These are phyloP conservation scores for Hippoglossus stenolepis DNA, from an alignment of 2,113 vertebrate genomes.

Conservation along the genomic window DNA sequence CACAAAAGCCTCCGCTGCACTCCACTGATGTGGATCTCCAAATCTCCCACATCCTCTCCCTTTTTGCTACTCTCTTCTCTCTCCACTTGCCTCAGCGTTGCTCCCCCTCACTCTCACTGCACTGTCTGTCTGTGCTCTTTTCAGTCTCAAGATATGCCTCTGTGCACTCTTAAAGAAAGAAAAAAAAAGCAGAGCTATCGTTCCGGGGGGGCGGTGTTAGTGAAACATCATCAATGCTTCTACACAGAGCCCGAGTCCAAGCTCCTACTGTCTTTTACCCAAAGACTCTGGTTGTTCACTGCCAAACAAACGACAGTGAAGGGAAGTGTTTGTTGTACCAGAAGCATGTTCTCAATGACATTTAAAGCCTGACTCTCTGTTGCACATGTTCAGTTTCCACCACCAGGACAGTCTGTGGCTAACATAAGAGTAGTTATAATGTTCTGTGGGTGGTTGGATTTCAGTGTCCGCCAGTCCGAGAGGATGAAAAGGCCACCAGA, in stretches of 20 bases:
- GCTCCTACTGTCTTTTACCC: not conserved
- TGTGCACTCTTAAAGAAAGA: not conserved
- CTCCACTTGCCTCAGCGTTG: not conserved
- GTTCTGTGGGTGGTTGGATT: not conserved
- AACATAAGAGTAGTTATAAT: not conserved
- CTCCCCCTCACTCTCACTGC: constrained; percentile 4
- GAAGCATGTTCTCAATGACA: not conserved
- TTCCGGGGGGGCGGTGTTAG: constrained; percentile 47
- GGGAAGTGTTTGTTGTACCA: not conserved
- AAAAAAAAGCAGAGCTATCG: constrained; percentile 17
- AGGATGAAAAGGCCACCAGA: no score
- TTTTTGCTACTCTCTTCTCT: not conserved
- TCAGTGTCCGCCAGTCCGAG: not conserved
- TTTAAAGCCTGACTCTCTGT: not conserved
- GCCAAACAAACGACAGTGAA: not conserved
- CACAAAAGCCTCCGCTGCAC: constrained; percentile 29
- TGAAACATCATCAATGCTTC: constrained; percentile 28
- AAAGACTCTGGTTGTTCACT: constrained; percentile 1
- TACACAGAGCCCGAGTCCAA: constrained; percentile 16
- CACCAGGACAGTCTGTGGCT: not conserved
- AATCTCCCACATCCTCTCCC: constrained; percentile 59
- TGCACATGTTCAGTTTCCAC: not conserved
- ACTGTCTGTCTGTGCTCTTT: constrained; percentile 3
- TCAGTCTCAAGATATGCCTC: constrained; percentile 11
- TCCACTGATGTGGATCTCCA: constrained; percentile 51